Base-by-base conservation (phyloP, 1,140 invertebrate genomes). In the Yoshiicerus persimilis region DNA sequence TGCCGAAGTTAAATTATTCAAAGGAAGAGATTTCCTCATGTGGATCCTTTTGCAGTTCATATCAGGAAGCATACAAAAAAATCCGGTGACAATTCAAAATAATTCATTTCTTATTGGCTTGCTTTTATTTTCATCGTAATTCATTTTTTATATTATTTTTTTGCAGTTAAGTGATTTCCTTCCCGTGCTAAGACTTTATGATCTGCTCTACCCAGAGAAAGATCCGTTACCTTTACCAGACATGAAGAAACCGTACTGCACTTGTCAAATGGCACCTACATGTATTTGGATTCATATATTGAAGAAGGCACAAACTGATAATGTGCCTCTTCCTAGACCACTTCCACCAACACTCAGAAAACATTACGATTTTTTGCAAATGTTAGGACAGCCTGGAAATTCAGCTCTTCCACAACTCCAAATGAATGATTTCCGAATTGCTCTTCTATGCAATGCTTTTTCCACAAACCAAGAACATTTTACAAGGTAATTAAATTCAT, bases 21-120 rank as follows among this genome's bases (percentile, higher is more conserved):
- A 97, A 93, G 97, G 97, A 0, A 93, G 98, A 80, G 98, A 99
- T 93, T 97, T 99, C 91, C 92, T 99, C 0, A 99, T 99, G 98
- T 99, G 98, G 98, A 96, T 98, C 5, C 93, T 99, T n/a, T 92
- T 99, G 9, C 98, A 99, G 92, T 99, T 98, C 91, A 98, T 99
- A 88, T 99, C 98, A 3, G 97, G 98, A 75, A 98, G 97, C 91
- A 99, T 99, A 91, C 97, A 98, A 93, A 96, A 98, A 90, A 98
- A 98, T 93, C 96, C 97, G 0, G 95, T 96, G 93, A 94, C 93
- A 92, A 70, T 11, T 85, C n/a, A 23, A 80, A 39, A 62, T 62
- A 56, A n/a, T 36, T 9, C 4, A 66, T 4, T n/a, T n/a, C n/a
- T n/a, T n/a, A n/a, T n/a, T n/a, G n/a, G n/a, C n/a, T n/a, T n/a